These are phyloP conservation scores for Macrochelys suwanniensis DNA, from an alignment of 2,797 vertebrate species.

Conservation along the genomic window DNA sequence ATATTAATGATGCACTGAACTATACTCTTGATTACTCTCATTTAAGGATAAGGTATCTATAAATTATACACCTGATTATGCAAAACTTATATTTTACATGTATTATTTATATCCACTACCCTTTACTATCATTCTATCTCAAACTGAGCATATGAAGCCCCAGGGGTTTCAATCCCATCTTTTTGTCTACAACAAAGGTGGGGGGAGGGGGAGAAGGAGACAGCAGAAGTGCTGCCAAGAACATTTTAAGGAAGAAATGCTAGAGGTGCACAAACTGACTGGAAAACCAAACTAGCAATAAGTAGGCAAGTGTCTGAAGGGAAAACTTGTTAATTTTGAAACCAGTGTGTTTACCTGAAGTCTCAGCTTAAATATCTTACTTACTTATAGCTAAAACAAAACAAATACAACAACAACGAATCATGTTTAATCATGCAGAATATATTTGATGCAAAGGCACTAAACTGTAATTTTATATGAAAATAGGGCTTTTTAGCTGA, in stretches of 20 bases:
- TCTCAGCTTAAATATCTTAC: neutral
- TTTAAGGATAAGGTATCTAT: neutral
- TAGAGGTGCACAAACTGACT: neutral
- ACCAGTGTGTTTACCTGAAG: neutral
- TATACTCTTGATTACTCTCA: neutral
- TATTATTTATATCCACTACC: neutral
- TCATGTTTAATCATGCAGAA: neutral
- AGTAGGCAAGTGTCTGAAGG: neutral
- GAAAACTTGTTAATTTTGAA: neutral
- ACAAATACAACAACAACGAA: neutral
- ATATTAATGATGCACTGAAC: neutral
- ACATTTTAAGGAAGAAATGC: neutral
- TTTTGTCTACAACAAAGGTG: neutral
- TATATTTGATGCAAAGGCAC: neutral
- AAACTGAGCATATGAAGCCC: neutral
- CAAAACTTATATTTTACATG: neutral
- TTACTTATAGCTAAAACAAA: neutral
- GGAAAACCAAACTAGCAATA: neutral
- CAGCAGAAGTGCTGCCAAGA: neutral
- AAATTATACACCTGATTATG: neutral
- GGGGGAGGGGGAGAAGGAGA: neutral
- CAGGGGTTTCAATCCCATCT: neutral
- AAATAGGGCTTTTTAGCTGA: neutral
- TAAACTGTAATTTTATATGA: neutral
- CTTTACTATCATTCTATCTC: neutral